A percentile compares a stretch with the other conserved stretches of the same genome.
These are phyloP conservation scores for Naso thynnoides DNA, from an alignment of 2,797 vertebrate species.

Conservation along the genomic window DNA sequence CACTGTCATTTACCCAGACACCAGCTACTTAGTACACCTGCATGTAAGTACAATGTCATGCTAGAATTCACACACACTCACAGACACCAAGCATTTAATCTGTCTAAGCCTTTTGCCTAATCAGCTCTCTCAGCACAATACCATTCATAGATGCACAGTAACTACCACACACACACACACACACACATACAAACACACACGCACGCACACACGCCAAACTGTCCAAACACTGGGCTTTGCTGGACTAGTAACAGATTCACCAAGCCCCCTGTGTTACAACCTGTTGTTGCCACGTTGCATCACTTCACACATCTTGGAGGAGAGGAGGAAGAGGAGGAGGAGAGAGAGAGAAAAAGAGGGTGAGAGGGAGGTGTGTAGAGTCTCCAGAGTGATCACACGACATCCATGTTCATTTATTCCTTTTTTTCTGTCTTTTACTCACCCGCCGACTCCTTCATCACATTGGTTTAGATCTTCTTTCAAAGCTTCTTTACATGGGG, in stretches of 20 bases:
- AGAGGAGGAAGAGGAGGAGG: slow-evolving; percentile 34
- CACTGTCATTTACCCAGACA: neutral
- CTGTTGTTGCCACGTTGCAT: slow-evolving; percentile 80
- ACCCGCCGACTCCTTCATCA: slow-evolving; percentile 14
- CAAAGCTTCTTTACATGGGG: slow-evolving; percentile 25
- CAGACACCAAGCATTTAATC: slow-evolving; percentile 64
- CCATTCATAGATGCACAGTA: slow-evolving; percentile 60
- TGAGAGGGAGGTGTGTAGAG: slow-evolving; percentile 50
- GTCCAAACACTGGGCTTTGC: slow-evolving; percentile 35
- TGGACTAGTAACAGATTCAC: slow-evolving; percentile 56
- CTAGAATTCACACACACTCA: slow-evolving; percentile 30
- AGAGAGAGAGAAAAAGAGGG: slow-evolving; percentile 38
- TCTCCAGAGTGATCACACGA: slow-evolving; percentile 63
- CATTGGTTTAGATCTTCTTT: slow-evolving; percentile 37
- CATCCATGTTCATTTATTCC: slow-evolving; percentile 47
- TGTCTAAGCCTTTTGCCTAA: slow-evolving; percentile 74
- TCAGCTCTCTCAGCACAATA: slow-evolving; percentile 68
- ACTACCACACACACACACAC: slow-evolving; percentile 11
- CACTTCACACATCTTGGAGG: slow-evolving; percentile 72
- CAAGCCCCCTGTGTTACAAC: slow-evolving; percentile 73
- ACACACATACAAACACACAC: slow-evolving; percentile 7
- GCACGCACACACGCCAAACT: neutral
- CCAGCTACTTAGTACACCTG: slow-evolving; percentile 24
- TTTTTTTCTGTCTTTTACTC: slow-evolving; percentile 55
- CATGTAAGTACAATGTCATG: too few relatives aligned